Evolutionary conservation across 2,888 invertebrate genomes (phyloP), one percentile per base, ranked within the genome.

Genomic region (Phaonia tiefii): DNA sequence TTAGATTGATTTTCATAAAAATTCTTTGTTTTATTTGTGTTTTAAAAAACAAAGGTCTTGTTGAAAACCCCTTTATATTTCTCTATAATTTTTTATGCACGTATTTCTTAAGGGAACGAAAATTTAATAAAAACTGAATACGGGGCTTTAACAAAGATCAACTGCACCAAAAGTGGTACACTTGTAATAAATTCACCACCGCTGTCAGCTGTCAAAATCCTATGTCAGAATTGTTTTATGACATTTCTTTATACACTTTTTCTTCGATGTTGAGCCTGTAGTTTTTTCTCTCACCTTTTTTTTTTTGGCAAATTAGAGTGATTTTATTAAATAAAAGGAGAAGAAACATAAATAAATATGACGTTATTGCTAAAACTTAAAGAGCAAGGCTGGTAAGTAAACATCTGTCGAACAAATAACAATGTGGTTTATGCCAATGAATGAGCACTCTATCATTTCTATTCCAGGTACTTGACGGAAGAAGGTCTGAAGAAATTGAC

Each of bases 391-490:
- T 95, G 95, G 95, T 95, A 79, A 77, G 58, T n/a, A 11, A n/a
- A 4, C 72, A 17, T n/a, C 49, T 20, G 20, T n/a, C 0, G 11
- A 7, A 2, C 15, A 22, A n/a, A n/a, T n/a, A n/a, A n/a, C 13
- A 15, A 1, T 10, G 46, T 39, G 8, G 13, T 13, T n/a, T 5
- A 69, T 22, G 11, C n/a, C 2, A 44, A 4, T 39, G 1, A 31
- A 15, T 63, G n/a, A 15, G 17, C 49, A 22, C 44, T 37, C 1
- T 20, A 10, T 17, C 49, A 39, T 17, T 51, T 3, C 86, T 88
- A 85, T 92, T 92, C 83, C 90, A 96, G 96, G 96, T 92, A 94
- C 90, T 91, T 96, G 84, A 94, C 95, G 83, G 93, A 93, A 84
- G 94, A 94, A 87, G 96, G 96, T 84, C 91, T 94, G 80, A 93